A percentile compares a stretch with the other conserved stretches of the same genome.
phyloP scores from a whole-genome alignment of 2,888 invertebrate species.

The Cephonodes hylas region DNA sequence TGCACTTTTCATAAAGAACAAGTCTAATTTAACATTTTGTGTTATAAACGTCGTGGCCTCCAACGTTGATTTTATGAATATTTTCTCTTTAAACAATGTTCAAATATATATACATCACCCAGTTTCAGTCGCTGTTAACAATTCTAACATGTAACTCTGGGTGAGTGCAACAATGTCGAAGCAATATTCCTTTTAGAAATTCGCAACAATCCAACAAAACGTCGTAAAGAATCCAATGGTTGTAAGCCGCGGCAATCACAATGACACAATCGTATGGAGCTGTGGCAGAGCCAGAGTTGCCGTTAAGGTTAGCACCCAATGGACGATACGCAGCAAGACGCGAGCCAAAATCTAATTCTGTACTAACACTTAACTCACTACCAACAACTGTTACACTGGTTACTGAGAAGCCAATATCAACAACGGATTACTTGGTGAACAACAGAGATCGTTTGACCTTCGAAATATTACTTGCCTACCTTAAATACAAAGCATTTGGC shows the following conservation, averaged over 20 bases:
- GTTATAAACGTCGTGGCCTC: too few species aligned
- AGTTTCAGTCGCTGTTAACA: too few species aligned
- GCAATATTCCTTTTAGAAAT: background rate
- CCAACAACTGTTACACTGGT: background rate
- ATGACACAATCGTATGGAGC: background rate
- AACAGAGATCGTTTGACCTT: background rate
- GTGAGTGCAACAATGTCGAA: background rate
- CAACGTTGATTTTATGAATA: too few species aligned
- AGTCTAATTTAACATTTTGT: too few species aligned
- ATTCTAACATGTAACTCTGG: too few species aligned
- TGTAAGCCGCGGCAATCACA: background rate
- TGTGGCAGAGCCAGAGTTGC: background rate
- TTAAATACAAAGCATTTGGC: background rate
- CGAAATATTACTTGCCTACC: background rate
- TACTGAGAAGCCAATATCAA: background rate
- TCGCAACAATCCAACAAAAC: background rate
- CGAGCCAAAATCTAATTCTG: background rate
- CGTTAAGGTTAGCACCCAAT: conserved; percentile 6
- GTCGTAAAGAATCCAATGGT: background rate
- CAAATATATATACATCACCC: too few species aligned
- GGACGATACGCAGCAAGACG: background rate
- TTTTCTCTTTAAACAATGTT: too few species aligned
- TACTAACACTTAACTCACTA: background rate
- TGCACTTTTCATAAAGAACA: too few species aligned
- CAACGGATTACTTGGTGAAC: background rate